Evolutionary conservation across 2,888 invertebrate genomes (phyloP), one percentile per base, ranked within the genome.

Genomic region (Minunthozetes semirufus): DNA sequence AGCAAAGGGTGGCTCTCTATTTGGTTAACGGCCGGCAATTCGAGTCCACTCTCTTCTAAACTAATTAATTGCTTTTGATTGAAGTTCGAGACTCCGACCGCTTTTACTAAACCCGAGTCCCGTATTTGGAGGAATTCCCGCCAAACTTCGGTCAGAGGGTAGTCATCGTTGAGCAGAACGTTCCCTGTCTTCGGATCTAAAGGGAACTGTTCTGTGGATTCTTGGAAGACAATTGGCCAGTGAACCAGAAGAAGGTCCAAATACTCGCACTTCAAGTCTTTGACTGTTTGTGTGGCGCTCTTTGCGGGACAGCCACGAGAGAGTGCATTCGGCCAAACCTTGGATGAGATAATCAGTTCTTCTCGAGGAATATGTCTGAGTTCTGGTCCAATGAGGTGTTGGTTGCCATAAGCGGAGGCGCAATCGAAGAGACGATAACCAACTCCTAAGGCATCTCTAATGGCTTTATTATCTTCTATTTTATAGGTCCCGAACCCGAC

Each of bases 41-140:
- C n/a, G 1, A 15, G 22, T 46, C 42, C 42, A 56, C 25, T 8
- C n/a, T 27, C 2, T 59, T 59, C 27, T 38, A 8, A 42, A 53
- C 25, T 27, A 56, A 19, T 46, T 19, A 94, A 86, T 84, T 94
- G 94, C 27, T 85, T 84, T 46, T 83, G 84, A 81, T 89, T 93
- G 81, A 93, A 89, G 82, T 94, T 94, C 0, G 93, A 94, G 5
- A 94, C 82, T 0, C 94, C 94, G 80, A 94, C 91, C 13, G 91
- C n/a, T n/a, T n/a, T n/a, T n/a, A n/a, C n/a, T n/a, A n/a, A n/a
- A 72, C 72, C 72, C 17, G n/a, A 2, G 27, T 46, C 8, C 19
- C 66, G 66, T 1, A 72, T 72, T 3, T 25, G 6, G 25, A 66
- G 61, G 29, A 72, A 72, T 63, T 72, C 72, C 15, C 46, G 42